Conservation (phyloP, 30 jellyfish, hydroid and myxozoan genomes). For the Sanderia malayensis region DNA sequence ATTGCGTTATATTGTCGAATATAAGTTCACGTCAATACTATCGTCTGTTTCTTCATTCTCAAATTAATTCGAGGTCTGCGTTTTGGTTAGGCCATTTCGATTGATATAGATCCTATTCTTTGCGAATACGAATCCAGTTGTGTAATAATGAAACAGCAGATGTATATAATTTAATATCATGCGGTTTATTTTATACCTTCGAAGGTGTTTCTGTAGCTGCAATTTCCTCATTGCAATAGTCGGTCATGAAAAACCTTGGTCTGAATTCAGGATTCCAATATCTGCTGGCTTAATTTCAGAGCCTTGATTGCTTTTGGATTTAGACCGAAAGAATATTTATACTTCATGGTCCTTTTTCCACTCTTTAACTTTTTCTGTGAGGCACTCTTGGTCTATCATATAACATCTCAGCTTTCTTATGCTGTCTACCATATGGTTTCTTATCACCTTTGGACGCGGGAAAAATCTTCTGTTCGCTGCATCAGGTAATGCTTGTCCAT, state of each 20-base stretch:
- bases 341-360: constrained; percentile 17
- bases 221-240: neutral
- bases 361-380: neutral
- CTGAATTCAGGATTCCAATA: neutral
- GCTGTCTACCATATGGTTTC: constrained; percentile 16
- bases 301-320: neutral
- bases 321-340: constrained; percentile 12
- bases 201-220: neutral
- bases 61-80: neutral
- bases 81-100: neutral
- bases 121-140: neutral
- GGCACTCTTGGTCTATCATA: constrained; percentile 13
- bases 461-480: constrained; percentile 20
- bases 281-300: neutral
- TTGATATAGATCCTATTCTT: neutral
- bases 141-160: neutral
- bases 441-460: constrained; percentile 9
- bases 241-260: neutral
- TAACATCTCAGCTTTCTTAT: neutral
- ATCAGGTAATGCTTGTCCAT: constrained; percentile 1
- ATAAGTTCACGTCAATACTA: neutral
- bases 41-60: neutral
- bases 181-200: neutral
- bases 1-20: neutral
- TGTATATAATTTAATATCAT: neutral